These are phyloP conservation scores for Graptemys geographica DNA, from an alignment of 2,797 vertebrate species.

Conservation along the genomic window DNA sequence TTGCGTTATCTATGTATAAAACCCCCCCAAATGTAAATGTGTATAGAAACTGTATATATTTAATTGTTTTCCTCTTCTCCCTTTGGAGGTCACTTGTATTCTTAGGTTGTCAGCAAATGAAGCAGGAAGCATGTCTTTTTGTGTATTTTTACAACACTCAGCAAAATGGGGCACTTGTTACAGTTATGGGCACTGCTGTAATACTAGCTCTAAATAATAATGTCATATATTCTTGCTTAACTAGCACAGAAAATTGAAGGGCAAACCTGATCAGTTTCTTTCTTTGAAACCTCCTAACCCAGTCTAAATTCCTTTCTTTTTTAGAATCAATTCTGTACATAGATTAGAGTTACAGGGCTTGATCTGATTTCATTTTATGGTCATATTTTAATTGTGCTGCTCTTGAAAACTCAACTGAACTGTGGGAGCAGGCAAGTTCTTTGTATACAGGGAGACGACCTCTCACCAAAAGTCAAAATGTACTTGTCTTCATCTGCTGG, in stretches of 20 bases:
- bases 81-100: no score
- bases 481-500: neutral
- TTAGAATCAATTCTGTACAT: neutral
- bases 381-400: neutral
- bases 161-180: neutral
- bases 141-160: neutral
- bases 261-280: neutral
- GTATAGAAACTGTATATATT: no score
- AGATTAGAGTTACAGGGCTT: neutral
- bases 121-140: neutral
- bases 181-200: neutral
- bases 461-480: neutral
- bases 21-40: no score
- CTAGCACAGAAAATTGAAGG: neutral
- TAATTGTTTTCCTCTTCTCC: no score
- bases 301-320: neutral
- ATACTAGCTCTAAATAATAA: neutral
- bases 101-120: neutral
- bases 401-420: neutral
- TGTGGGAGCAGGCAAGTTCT: neutral
- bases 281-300: neutral
- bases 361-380: neutral
- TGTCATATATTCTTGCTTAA: neutral
- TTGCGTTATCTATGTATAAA: no score
- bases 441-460: neutral